These are phyloP conservation scores for Cephalopachus bancanus DNA, from an alignment of 2,797 vertebrate species.

Conservation along the genomic window DNA sequence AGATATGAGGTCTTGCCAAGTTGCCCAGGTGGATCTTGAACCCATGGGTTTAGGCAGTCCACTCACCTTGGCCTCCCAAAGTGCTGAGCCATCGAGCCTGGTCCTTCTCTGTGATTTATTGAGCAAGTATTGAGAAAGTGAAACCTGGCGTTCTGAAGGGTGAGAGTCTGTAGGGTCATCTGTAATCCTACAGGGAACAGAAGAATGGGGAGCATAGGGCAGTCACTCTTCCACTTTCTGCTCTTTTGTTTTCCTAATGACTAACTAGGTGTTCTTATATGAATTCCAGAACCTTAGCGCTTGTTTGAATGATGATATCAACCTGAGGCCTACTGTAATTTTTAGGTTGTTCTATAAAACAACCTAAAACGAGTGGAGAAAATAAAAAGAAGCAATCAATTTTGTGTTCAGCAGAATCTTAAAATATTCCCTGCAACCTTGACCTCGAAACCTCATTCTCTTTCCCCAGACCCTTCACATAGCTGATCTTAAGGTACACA, in stretches of 20 bases:
- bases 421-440: background rate
- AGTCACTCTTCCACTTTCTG: fast-evolving
- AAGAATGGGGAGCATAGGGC: fast-evolving
- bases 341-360: background rate
- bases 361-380: background rate
- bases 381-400: fast-evolving
- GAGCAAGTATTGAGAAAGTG: fast-evolving
- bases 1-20: too few relatives aligned
- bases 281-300: too few relatives aligned
- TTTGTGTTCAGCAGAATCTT: background rate
- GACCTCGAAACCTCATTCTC: background rate
- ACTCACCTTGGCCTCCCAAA: too few relatives aligned
- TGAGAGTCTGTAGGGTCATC: fast-evolving
- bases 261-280: too few relatives aligned
- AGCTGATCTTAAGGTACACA: background rate
- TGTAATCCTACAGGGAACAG: fast-evolving
- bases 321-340: background rate
- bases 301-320: background rate
- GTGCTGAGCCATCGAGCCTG: too few relatives aligned
- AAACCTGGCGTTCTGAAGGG: fast-evolving
- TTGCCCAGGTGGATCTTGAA: too few relatives aligned
- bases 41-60: too few relatives aligned
- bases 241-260: background rate
- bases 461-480: background rate
- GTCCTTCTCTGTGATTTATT: too few relatives aligned